Evolutionary conservation across 2,797 vertebrate genomes (phyloP).

Genomic region (Mormyrus proboscirostris): DNA sequence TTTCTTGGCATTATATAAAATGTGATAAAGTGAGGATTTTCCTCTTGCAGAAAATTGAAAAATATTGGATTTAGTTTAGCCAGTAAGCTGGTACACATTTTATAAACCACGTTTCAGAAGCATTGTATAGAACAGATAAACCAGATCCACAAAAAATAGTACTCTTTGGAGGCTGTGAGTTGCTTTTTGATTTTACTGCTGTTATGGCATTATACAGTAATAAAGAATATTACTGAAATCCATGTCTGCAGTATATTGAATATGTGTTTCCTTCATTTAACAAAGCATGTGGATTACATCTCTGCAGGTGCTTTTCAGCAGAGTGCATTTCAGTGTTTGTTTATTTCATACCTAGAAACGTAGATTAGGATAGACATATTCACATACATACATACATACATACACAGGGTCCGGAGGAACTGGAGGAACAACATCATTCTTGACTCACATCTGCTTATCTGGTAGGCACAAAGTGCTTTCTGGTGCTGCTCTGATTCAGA

Average conservation of each 20-base stretch:
- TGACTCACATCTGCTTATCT: neutral
- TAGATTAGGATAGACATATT: neutral
- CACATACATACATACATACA: neutral
- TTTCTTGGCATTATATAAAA: neutral
- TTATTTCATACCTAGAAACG: neutral
- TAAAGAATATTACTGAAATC: neutral
- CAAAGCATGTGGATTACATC: neutral
- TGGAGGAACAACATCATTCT: neutral
- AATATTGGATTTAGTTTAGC: constrained; percentile 15
- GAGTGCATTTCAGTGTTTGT: neutral
- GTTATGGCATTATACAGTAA: neutral
- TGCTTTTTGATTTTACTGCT: neutral
- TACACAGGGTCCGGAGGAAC: neutral
- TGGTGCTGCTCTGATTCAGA: neutral
- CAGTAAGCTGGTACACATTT: neutral
- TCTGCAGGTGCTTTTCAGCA: neutral
- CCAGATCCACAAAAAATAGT: neutral
- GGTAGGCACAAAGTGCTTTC: neutral
- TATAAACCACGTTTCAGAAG: neutral
- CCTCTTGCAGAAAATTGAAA: constrained; percentile 13
- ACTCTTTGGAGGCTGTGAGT: neutral
- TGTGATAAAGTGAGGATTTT: constrained; percentile 15
- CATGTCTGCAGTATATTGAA: neutral
- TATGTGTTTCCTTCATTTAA: neutral
- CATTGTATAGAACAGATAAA: neutral